Base-by-base conservation (phyloP, 1,140 invertebrate species). In the Apocrypta bakeri region DNA sequence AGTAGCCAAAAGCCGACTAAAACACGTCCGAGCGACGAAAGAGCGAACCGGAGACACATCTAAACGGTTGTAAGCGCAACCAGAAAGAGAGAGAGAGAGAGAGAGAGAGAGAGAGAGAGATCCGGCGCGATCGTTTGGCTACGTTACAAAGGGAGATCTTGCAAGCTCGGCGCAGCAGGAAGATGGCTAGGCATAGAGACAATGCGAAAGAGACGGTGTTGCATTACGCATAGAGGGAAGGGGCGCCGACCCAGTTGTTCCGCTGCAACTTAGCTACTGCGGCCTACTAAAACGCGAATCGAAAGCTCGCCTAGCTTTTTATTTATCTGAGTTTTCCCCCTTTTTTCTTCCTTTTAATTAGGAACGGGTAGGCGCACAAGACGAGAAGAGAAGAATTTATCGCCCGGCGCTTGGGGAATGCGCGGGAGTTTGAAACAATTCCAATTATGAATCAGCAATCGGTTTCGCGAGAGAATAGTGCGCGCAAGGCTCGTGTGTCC, bases 201-300 rank as follows among this genome's bases (percentile, higher is more conserved):
- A 77, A 61, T 25, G 72, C 68, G 73, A 82, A 25, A 27, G 71
- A 7, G 27, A 80, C 77, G 78, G 84, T 85, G 66, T 85, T 83
- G 37, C 82, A 78, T 85, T 83, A 83, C 82, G 75, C 27, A 33
- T 24, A 66, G 2, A 27, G 63, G n/a, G 63, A 83, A 76, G 76
- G 84, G 84, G 80, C 82, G 77, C 73, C 85, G 84, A 86, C 86
- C 87, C 73, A 87, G 17, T 87, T 87, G 87, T 76, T 33, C 17
- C 77, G 31, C 66, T 31, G 24, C 3, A 25, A 9, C 63, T 14
- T 4, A 2, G 56, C 3, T 3, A 6, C 63, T 25, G 9, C 63
- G n/a, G 24, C 63, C 27, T 14, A 66, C 25, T 64, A 9, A 11
- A 1, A 12, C 63, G 63, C 24, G 9, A n/a, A 37, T 31, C 75